Evolutionary conservation across 2,113 vertebrate genomes (phyloP), one percentile per base, ranked within the genome.

Genomic region (Neolamprologus tretocephalus): DNA sequence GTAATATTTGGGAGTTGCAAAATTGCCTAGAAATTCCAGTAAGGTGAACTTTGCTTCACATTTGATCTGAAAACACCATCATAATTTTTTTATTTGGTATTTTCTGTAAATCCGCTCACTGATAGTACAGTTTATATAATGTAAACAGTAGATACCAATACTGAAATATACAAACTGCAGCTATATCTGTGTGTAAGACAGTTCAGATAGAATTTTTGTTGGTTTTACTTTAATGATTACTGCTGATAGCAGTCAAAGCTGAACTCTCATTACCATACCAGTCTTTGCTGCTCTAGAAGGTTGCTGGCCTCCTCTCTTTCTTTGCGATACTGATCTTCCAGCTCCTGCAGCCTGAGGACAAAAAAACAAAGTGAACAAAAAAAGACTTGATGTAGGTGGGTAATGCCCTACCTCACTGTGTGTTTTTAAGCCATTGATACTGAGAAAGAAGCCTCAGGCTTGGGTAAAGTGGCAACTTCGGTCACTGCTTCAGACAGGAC

Each of bases 271-370:
- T 33, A 71, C 82, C 66, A 86, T 95, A 99, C 99, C 97, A 99
- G 96, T 94, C 99, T 97, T 91, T 99, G 99, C 92, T 99, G 98
- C 93, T 99, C 99, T 33, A 99, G 96, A 31, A 99, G 97, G 90
- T 99, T 98, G 93, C 98, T 98, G 2, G 97, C 97, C 82, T 99
- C 98, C 85, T 99, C 98, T 47, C 98, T 95, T 91, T 99, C 99
- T 86, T 96, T 97, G 51, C 99, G 97, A 88, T 99, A 99, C 86
- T 99, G 98, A 57, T 99, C 98, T 92, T 99, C 99, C 86, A 99
- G 91, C 55, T 99, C 98, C 91, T 99, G 99, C 40, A 99, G 97
- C 93, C 98, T 99, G 54, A 4, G 5, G 71, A 91, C 42, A 90
- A n/a, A 81, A 83, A 54, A 33, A 81, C n/a, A 87, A 78, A 26